Conservation (phyloP, 1,140 invertebrate genomes). For the Trinorchestia longiramus region DNA sequence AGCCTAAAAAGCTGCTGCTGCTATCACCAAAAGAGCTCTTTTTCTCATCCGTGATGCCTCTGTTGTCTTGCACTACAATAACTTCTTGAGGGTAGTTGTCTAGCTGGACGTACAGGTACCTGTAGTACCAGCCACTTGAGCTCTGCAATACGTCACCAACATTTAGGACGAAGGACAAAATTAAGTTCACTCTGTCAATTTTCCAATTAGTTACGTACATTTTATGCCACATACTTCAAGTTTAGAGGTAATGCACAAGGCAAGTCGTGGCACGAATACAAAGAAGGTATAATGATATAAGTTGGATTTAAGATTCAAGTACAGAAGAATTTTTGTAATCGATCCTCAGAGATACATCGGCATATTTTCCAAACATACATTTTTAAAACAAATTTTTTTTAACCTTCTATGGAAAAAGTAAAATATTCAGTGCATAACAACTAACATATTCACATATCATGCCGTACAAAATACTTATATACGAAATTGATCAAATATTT, state of each 20-base stretch:
- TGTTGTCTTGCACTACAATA: constrained; percentile 64
- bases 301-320: neutral
- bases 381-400: too few relatives aligned
- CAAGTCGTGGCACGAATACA: neutral
- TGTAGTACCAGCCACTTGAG: constrained; percentile 82
- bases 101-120: constrained; percentile 85
- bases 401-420: too few relatives aligned
- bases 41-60: constrained; percentile 46
- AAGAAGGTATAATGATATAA: neutral
- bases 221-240: neutral
- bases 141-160: constrained; percentile 75
- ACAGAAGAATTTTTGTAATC: neutral
- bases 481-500: neutral
- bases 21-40: neutral
- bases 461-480: neutral
- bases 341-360: too few relatives aligned
- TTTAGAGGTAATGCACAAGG: neutral
- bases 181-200: neutral
- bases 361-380: too few relatives aligned
- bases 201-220: neutral
- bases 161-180: neutral
- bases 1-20: neutral
- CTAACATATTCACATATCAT: neutral
- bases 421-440: too few relatives aligned
- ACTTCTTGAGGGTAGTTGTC: constrained; percentile 77